Conservation (phyloP, 64 coral and sea anemone species). For the Montipora efflorescens region DNA sequence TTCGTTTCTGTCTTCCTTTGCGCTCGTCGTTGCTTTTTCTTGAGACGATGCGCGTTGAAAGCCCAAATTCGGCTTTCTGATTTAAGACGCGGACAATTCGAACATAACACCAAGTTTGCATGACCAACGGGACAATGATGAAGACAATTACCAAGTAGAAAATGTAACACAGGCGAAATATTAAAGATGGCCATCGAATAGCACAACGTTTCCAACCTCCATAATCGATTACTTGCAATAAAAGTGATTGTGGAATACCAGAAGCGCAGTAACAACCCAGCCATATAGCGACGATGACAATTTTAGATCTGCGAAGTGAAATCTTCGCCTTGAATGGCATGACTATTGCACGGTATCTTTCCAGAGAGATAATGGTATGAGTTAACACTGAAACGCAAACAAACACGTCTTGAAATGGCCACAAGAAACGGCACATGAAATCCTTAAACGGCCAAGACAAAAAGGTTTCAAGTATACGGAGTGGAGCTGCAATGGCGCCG, state of each 20-base stretch:
- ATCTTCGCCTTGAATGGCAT: constrained; percentile 75
- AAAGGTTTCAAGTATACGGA: constrained; percentile 75
- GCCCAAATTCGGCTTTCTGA: constrained; percentile 52
- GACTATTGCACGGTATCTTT: constrained; percentile 81
- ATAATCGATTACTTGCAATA: neutral
- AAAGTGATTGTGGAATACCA: constrained; percentile 67
- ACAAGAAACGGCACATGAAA: constrained; percentile 72
- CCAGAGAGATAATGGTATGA: constrained; percentile 79
- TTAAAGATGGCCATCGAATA: constrained; percentile 26
- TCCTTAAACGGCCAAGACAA: constrained; percentile 75
- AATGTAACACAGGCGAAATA: constrained; percentile 59
- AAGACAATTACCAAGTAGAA: constrained; percentile 48
- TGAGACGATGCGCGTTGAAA: constrained; percentile 30
- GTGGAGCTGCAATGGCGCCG: constrained; percentile 51
- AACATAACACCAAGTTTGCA: constrained; percentile 42
- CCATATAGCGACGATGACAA: constrained; percentile 62
- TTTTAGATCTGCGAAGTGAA: constrained; percentile 54
- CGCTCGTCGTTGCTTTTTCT: neutral
- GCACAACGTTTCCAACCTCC: neutral
- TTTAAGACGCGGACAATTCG: constrained; percentile 21
- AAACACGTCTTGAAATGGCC: constrained; percentile 81
- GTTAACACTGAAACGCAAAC: constrained; percentile 79
- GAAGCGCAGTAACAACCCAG: constrained; percentile 56
- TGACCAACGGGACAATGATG: constrained; percentile 27
- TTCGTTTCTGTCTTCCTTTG: constrained; percentile 5